Conservation (phyloP, 2,888 invertebrate species). For the Ophioninae sp. region DNA sequence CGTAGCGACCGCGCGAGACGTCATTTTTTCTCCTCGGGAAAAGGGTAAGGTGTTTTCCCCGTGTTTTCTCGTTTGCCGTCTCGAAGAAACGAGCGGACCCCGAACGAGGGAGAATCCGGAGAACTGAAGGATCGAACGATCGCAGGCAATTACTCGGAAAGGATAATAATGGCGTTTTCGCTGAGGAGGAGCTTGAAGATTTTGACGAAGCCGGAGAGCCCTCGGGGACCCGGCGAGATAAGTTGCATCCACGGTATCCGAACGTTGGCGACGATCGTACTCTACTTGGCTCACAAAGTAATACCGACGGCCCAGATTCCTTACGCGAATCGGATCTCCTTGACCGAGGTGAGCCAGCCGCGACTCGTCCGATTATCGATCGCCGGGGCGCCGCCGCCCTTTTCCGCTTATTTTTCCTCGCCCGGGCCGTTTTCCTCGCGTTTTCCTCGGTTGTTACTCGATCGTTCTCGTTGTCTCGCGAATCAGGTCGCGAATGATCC, state of each 20-base stretch:
- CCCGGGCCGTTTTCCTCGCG: no score
- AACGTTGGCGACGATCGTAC: constrained; percentile 84
- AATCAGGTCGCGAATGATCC: constrained; percentile 83
- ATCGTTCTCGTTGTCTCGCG: constrained; percentile 65
- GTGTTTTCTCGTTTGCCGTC: no score
- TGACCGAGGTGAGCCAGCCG: constrained; percentile 83
- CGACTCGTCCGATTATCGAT: constrained; percentile 25
- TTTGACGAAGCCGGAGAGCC: constrained; percentile 82
- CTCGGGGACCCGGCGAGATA: constrained; percentile 81
- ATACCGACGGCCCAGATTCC: constrained; percentile 85
- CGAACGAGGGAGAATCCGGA: no score
- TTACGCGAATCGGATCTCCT: constrained; percentile 84
- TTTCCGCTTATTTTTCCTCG: background rate
- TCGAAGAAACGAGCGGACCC: no score
- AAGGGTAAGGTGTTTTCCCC: constrained; percentile 77
- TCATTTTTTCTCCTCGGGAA: constrained; percentile 69
- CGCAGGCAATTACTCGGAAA: constrained; percentile 78
- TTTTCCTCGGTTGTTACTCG: no score
- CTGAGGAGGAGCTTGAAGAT: constrained; percentile 84
- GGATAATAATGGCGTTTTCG: constrained; percentile 85
- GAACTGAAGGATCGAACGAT: background rate
- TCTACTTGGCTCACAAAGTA: constrained; percentile 87
- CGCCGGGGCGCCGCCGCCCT: background rate
- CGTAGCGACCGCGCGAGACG: constrained; percentile 76
- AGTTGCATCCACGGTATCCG: constrained; percentile 88